These are phyloP conservation scores for Standfussiana lucernea DNA, from an alignment of 2,888 invertebrate genomes.

Conservation along the genomic window DNA sequence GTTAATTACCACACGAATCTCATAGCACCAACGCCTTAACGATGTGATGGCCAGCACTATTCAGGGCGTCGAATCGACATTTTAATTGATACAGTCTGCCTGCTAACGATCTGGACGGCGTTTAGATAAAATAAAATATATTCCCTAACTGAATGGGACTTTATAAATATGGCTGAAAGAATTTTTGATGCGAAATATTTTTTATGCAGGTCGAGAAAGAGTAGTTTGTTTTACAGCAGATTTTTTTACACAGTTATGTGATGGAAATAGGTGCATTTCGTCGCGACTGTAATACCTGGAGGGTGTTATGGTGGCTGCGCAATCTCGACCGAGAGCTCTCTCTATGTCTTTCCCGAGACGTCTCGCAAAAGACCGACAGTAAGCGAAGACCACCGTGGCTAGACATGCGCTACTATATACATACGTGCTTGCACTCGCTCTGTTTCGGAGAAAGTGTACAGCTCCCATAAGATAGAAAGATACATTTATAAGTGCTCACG, in stretches of 20 bases:
- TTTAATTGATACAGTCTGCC: constrained; percentile 77
- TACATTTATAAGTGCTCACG: too few species aligned
- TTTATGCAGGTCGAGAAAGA: background rate
- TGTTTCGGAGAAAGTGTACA: too few species aligned
- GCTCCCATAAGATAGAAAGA: too few species aligned
- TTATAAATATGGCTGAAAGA: constrained; percentile 27
- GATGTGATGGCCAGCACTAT: constrained; percentile 65
- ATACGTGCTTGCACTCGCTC: too few species aligned
- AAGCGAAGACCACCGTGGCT: too few species aligned
- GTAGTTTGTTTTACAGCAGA: background rate
- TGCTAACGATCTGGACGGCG: constrained; percentile 66
- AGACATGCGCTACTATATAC: too few species aligned
- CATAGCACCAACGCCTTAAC: constrained; percentile 46
- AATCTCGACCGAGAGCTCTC: too few species aligned
- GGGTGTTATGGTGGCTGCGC: too few species aligned
- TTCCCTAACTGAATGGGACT: constrained; percentile 28
- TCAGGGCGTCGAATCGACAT: constrained; percentile 72
- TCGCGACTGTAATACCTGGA: too few species aligned
- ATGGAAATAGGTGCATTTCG: too few species aligned
- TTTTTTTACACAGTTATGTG: background rate
- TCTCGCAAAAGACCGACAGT: too few species aligned
- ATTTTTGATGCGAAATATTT: constrained; percentile 16
- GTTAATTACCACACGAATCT: background rate
- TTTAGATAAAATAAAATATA: constrained; percentile 61
- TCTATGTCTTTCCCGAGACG: too few species aligned